These are phyloP conservation scores for Pseudochromis fuscus DNA, from an alignment of 2,797 vertebrate species.

Conservation along the genomic window DNA sequence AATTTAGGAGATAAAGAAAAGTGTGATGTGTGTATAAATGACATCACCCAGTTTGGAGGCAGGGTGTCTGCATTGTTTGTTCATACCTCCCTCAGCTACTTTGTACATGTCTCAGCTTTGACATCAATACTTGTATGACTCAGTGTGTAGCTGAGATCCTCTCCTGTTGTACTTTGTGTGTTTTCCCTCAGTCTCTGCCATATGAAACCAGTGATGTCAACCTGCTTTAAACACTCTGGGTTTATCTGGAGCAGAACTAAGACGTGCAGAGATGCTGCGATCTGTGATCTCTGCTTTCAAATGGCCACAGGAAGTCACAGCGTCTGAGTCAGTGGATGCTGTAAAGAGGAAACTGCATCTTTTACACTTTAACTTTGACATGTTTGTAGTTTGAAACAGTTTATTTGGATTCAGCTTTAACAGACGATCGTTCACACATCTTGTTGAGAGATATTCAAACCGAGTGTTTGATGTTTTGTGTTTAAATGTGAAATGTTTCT, in stretches of 20 bases:
- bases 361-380: too few species aligned
- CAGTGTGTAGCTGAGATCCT: not conserved
- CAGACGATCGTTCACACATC: constrained; percentile 6
- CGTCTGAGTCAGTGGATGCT: too few species aligned
- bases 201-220: not conserved
- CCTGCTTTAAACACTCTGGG: not conserved
- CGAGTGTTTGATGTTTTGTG: too few species aligned
- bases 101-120: not conserved
- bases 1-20: not conserved
- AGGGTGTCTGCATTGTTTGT: not conserved
- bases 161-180: not conserved
- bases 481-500: too few species aligned
- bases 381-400: too few species aligned
- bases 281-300: too few species aligned
- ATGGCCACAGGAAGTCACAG: too few species aligned
- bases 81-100: not conserved
- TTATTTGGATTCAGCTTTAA: not conserved
- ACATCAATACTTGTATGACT: not conserved
- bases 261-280: too few species aligned
- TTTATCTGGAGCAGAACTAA: too few species aligned
- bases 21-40: not conserved
- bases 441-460: not conserved
- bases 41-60: not conserved
- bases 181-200: not conserved
- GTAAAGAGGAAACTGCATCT: too few species aligned